phyloP scores from a whole-genome alignment of 2,797 vertebrate species.

The Naso thynnoides region DNA sequence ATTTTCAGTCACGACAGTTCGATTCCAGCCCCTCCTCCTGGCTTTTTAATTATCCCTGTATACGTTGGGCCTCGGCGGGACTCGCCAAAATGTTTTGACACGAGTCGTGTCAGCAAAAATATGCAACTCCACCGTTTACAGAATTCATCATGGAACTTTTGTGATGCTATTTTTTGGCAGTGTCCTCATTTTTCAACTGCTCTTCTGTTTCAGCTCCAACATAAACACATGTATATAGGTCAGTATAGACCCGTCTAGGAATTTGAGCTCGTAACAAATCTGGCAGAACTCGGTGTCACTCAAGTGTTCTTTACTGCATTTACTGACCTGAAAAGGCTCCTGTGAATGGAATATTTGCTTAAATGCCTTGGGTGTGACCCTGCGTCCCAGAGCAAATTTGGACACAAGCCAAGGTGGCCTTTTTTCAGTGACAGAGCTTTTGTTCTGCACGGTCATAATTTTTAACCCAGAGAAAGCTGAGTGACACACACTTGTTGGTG shows the following conservation, averaged over 20 bases:
- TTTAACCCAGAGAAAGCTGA: conserved; percentile 24
- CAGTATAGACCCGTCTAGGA: conserved; percentile 62
- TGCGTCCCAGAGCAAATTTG: conserved; percentile 62
- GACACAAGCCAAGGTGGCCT: conserved; percentile 39
- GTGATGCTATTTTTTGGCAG: conserved; percentile 38
- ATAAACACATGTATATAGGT: conserved; percentile 69
- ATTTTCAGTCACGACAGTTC: conserved; percentile 63
- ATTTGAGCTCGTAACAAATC: conserved; percentile 67
- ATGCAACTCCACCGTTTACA: conserved; percentile 27
- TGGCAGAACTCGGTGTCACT: conserved; percentile 58
- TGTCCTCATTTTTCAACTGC: conserved; percentile 48
- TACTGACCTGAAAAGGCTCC: conserved; percentile 64
- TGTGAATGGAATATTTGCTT: conserved; percentile 76
- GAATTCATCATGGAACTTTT: conserved; percentile 25
- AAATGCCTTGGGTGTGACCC: conserved; percentile 59
- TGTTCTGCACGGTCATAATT: conserved; percentile 47
- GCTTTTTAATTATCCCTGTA: conserved; percentile 71
- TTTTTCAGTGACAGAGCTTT: conserved; percentile 53
- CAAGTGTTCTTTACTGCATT: conserved; percentile 49
- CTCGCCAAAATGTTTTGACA: conserved; percentile 16
- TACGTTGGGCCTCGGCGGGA: conserved; percentile 26
- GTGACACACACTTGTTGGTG: conserved; percentile 21
- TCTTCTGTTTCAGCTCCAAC: conserved; percentile 42
- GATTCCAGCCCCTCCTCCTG: conserved; percentile 64
- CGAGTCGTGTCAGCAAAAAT: conserved; percentile 15